These are phyloP conservation scores for Drosophila phalerata DNA, from an alignment of 2,888 invertebrate genomes.

Conservation along the genomic window DNA sequence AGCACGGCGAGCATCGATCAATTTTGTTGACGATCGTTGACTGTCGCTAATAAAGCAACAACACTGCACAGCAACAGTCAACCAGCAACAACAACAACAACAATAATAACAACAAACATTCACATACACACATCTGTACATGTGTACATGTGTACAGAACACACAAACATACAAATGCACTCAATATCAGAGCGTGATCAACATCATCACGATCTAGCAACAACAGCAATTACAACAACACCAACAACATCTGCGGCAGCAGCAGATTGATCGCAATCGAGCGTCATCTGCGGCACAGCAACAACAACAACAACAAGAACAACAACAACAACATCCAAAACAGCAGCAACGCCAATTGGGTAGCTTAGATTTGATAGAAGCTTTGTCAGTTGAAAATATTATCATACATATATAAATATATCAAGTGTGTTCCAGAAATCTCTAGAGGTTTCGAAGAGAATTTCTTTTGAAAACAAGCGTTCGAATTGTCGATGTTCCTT, in stretches of 20 bases:
- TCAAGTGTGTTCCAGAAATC: too few species aligned
- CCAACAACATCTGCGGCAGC: constrained; percentile 14
- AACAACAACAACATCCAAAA: constrained; percentile 1
- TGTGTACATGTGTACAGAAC: constrained; percentile 3
- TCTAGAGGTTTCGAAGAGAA: too few species aligned
- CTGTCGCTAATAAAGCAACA: constrained; percentile 32
- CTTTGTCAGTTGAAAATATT: background rate
- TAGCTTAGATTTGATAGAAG: background rate
- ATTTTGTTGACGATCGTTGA: constrained; percentile 50
- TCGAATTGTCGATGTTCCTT: too few species aligned
- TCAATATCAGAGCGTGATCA: constrained; percentile 58
- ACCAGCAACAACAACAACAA: constrained; percentile 11
- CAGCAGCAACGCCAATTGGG: background rate
- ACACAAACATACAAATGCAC: constrained; percentile 44
- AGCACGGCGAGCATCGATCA: constrained; percentile 34
- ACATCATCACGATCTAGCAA: constrained; percentile 27
- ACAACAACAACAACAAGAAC: constrained; percentile 6
- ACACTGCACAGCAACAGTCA: constrained; percentile 17
- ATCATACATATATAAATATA: background rate
- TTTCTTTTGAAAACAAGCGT: too few species aligned
- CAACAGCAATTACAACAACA: background rate
- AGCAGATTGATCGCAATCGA: constrained; percentile 43
- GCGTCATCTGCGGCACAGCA: constrained; percentile 26
- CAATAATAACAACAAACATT: background rate
- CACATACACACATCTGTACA: background rate